phyloP scores from a whole-genome alignment of 2,888 invertebrate genomes.

The Hyppa rectilinea region DNA sequence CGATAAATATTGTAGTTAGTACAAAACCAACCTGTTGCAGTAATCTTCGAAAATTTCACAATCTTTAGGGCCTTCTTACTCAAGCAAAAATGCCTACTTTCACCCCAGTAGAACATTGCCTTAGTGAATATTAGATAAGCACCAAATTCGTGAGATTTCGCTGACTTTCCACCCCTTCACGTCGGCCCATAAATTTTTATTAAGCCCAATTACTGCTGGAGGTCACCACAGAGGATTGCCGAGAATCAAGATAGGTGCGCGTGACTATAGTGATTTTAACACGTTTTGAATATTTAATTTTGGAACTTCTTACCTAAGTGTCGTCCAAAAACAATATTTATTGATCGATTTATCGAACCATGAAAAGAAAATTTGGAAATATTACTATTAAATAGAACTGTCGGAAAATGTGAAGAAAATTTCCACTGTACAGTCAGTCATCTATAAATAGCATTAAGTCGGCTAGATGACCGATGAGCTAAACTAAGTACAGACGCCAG shows the following conservation, averaged over 20 bases:
- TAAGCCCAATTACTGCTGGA: slow-evolving; percentile 53
- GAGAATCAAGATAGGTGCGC: slow-evolving; percentile 15
- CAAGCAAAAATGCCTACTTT: slow-evolving; percentile 11
- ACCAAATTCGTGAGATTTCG: slow-evolving; percentile 48
- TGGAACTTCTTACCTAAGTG: no score
- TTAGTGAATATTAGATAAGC: slow-evolving; percentile 54
- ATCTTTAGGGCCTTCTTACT: neutral
- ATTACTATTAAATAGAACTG: no score
- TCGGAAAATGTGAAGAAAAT: neutral
- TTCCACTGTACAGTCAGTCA: neutral
- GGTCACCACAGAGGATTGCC: slow-evolving; percentile 29
- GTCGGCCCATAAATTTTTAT: slow-evolving; percentile 62
- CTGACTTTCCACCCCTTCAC: slow-evolving; percentile 50
- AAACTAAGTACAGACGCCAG: no score
- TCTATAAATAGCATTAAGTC: no score
- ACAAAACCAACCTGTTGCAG: neutral
- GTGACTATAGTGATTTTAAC: slow-evolving; percentile 16
- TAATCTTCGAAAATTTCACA: neutral
- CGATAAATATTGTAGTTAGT: neutral
- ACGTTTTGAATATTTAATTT: neutral
- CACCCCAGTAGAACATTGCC: slow-evolving; percentile 8
- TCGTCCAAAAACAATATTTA: no score
- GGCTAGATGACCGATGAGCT: no score
- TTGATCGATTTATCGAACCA: no score
- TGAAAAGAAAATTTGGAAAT: neutral